Evolutionary conservation across 30 jellyfish, hydroid and myxozoan species (phyloP).

Genomic region (Rhopilema esculentum): DNA sequence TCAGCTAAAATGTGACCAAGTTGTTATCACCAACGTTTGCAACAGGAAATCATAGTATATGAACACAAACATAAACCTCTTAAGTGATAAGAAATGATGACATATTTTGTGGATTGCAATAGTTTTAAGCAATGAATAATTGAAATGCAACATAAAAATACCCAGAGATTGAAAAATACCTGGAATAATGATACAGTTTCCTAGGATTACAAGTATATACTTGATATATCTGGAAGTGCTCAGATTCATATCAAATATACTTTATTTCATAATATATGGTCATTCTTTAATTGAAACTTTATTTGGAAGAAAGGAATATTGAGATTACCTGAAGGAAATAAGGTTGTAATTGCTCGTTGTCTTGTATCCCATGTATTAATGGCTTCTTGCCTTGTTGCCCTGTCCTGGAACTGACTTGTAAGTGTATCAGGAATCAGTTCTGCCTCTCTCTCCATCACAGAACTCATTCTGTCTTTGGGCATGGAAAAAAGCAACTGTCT

Average conservation of each 20-base stretch:
- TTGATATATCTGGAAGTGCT: background rate
- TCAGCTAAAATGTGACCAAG: slow-evolving; percentile 18
- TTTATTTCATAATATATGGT: background rate
- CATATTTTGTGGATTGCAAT: slow-evolving; percentile 7
- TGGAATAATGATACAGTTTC: background rate
- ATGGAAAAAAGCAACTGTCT: background rate
- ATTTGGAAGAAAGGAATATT: slow-evolving; percentile 16
- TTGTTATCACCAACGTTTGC: background rate
- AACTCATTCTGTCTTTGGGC: background rate
- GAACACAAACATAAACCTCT: slow-evolving; percentile 7
- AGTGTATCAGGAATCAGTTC: slow-evolving; percentile 25
- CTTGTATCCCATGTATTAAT: slow-evolving; percentile 17
- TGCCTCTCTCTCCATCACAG: slow-evolving; percentile 19
- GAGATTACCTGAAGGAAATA: slow-evolving; percentile 34
- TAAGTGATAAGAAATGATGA: slow-evolving; percentile 18
- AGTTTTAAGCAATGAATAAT: background rate
- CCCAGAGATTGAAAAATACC: background rate
- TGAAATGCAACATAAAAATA: background rate
- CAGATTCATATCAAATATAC: background rate
- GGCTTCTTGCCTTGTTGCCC: slow-evolving; percentile 30
- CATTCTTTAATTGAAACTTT: slow-evolving; percentile 4
- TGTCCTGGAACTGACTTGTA: slow-evolving; percentile 33
- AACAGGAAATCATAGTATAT: slow-evolving; percentile 17
- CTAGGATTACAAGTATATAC: slow-evolving; percentile 14
- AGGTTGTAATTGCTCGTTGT: slow-evolving; percentile 19